phyloP scores from a whole-genome alignment of 2,113 vertebrate genomes.

The Stercorarius parasiticus region DNA sequence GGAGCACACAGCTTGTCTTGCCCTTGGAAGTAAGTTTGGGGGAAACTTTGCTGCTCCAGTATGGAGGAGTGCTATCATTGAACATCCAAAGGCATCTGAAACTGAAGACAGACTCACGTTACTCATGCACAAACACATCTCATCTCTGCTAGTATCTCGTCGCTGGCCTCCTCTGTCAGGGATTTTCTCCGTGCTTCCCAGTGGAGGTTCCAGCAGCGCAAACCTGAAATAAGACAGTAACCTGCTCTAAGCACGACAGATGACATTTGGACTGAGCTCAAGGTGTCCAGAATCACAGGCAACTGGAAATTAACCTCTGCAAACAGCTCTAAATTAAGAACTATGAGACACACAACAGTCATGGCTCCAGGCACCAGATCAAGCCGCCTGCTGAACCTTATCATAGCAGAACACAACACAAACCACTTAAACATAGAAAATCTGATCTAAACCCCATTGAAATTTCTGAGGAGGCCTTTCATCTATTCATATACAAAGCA shows the following conservation, averaged over 20 bases:
- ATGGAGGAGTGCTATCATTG: slow-evolving; percentile 79
- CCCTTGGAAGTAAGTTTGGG: slow-evolving; percentile 75
- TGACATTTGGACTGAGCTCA: neutral
- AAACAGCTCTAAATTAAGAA: neutral
- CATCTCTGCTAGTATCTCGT: neutral
- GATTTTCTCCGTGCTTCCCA: neutral
- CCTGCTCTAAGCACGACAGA: neutral
- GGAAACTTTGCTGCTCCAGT: slow-evolving; percentile 79
- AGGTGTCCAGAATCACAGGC: neutral
- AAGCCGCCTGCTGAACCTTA: neutral
- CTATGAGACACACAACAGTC: neutral
- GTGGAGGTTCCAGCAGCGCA: neutral
- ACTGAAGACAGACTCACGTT: slow-evolving; percentile 72
- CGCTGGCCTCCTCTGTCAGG: neutral
- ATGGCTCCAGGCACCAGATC: neutral
- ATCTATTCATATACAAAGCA: neutral
- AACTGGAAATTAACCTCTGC: slow-evolving; percentile 18
- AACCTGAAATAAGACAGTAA: neutral
- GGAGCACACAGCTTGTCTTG: slow-evolving; percentile 72
- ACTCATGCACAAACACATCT: slow-evolving; percentile 20
- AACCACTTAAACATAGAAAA: neutral
- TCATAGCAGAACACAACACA: neutral
- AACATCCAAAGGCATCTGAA: slow-evolving; percentile 84
- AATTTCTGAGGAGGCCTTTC: neutral
- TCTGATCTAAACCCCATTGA: neutral